phyloP scores from a whole-genome alignment of 2,888 invertebrate species.

The Apodemia duryi region DNA sequence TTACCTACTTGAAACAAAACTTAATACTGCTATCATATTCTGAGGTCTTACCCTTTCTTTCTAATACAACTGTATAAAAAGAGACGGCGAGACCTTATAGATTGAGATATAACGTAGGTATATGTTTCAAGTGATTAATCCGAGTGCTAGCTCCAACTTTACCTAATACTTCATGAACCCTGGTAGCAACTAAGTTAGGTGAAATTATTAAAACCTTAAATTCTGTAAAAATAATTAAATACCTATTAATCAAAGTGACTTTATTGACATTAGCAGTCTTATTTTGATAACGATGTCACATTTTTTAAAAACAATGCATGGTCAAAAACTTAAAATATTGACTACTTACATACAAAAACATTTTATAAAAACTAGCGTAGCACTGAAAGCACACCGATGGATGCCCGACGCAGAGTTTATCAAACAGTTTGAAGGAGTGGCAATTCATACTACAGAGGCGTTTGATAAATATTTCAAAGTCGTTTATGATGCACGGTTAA shows the following conservation, averaged over 20 bases:
- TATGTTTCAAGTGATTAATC: too few relatives aligned
- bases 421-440: constrained; percentile 74
- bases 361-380: constrained; percentile 37
- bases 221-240: background rate
- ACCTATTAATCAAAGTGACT: background rate
- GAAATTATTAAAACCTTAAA: too few relatives aligned
- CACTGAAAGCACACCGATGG: constrained; percentile 69
- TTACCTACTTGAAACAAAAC: too few relatives aligned
- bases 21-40: too few relatives aligned
- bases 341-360: constrained; percentile 32
- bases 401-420: constrained; percentile 82
- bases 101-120: too few relatives aligned
- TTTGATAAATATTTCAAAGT: constrained; percentile 56
- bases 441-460: constrained; percentile 77
- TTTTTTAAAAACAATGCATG: background rate
- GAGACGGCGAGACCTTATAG: too few relatives aligned
- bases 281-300: background rate
- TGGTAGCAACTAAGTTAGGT: too few relatives aligned
- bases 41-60: too few relatives aligned
- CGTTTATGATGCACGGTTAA: constrained; percentile 48
- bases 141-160: too few relatives aligned
- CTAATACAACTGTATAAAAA: too few relatives aligned
- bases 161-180: too few relatives aligned
- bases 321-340: constrained; percentile 5
- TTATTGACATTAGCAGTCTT: background rate